Conservation (phyloP, 2,113 vertebrate species). For the Megaceryle torquata region DNA sequence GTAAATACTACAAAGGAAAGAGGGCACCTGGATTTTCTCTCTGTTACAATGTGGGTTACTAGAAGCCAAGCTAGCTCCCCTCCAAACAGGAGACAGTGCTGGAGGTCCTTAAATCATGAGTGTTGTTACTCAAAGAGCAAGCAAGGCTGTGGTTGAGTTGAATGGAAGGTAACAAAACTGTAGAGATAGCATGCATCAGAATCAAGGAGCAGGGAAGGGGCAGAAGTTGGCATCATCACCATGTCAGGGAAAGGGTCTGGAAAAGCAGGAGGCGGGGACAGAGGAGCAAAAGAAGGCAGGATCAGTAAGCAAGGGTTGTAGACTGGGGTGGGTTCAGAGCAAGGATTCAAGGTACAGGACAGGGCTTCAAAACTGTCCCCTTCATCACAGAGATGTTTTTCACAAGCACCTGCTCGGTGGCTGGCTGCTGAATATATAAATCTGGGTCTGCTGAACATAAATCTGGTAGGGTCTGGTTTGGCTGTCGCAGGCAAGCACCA, state of each 20-base stretch:
- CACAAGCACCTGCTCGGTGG: not conserved
- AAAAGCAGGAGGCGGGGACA: not conserved
- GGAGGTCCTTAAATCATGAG: not conserved
- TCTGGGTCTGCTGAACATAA: not conserved
- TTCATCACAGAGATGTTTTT: not conserved
- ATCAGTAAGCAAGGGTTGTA: not conserved
- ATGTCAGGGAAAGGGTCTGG: fast-evolving
- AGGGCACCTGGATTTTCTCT: not conserved
- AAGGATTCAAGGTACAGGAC: not conserved
- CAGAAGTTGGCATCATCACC: not conserved
- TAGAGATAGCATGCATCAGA: not conserved
- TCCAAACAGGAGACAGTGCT: not conserved
- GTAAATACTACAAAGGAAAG: not conserved
- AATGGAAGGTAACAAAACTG: not conserved
- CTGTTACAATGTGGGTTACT: fast-evolving
- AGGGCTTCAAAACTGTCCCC: not conserved
- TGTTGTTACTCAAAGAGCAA: not conserved
- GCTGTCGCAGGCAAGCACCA: not conserved
- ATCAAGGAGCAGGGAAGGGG: not conserved
- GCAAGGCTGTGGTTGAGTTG: not conserved
- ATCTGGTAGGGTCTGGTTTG: not conserved
- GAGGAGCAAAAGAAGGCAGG: not conserved
- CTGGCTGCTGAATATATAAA: not conserved
- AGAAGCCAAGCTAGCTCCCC: not conserved
- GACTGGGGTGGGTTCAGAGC: not conserved